Evolutionary conservation across 2,797 vertebrate species (phyloP), one percentile per base, ranked within the genome.

Genomic region (Notamacropus eugenii): DNA sequence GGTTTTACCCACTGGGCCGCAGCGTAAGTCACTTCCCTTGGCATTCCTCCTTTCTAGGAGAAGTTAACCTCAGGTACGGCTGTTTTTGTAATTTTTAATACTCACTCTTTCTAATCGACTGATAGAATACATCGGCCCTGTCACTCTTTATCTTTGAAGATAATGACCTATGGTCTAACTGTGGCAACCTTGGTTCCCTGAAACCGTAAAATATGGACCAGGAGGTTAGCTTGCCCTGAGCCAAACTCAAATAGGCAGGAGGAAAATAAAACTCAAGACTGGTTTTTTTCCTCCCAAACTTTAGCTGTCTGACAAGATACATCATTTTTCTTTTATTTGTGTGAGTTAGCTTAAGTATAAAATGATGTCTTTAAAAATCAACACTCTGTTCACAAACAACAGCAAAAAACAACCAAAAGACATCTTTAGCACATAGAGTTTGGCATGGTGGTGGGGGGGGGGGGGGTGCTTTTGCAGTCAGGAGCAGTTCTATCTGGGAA

Each of bases 401-500:
- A 74, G 19, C 4, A 90, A 57, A 58, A 57, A 28, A 2, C 8
- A 96, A 92, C 0, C 58, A 91, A 50, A 93, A 40, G 92, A 29
- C 50, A 96, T 97, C 94, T 92, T 24, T 74, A 96, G 96, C 97
- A 97, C 93, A 93, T 90, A 1, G 24, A 0, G 29, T 92, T 95
- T 24, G 3, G 92, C 97, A 97, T 96, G 0, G 93, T n/a, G n/a
- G n/a, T n/a, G 3, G 50, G 2, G 50, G 52, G 52, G 52, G 52
- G 4, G 5, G 52, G 40, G 95, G 93, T 93, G 96, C 34, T 96
- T 94, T 95, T 95, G 98, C 96, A 97, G 97, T 16, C 90, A 96
- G 14, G 55, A 91, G 97, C 96, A 93, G 96, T 97, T 94, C 0
- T 0, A 97, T 98, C 98, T 98, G 97, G 98, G 98, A 98, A 98